A percentile compares a stretch with the other conserved stretches of the same genome.
Conservation (phyloP, 2,888 invertebrate species). For the Caenorhabditis macrosperma region DNA sequence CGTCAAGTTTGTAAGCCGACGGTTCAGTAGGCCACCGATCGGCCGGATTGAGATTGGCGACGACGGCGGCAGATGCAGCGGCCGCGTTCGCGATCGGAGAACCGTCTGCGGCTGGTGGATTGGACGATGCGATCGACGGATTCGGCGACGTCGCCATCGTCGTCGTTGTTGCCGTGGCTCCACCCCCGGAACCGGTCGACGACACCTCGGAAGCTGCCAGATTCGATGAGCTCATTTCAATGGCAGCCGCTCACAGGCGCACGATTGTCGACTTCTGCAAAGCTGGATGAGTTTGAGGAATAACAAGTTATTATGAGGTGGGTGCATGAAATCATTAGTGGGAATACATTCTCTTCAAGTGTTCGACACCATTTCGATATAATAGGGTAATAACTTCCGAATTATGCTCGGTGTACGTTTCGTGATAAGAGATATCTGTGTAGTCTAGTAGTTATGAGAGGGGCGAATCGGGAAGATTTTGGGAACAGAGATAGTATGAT, state of each 20-base stretch:
- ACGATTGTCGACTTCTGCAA: not conserved
- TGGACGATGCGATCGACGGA: not conserved
- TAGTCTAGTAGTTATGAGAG: not conserved
- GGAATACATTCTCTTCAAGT: too few species aligned
- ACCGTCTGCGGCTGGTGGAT: not conserved
- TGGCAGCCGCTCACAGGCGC: not conserved
- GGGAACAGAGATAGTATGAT: not conserved
- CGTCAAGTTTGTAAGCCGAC: slow-evolving; percentile 76
- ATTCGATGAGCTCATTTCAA: slow-evolving; percentile 52
- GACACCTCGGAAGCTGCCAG: slow-evolving; percentile 23
- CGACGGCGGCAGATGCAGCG: slow-evolving; percentile 26
- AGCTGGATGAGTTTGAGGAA: not conserved
- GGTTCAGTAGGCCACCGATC: slow-evolving; percentile 75
- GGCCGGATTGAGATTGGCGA: slow-evolving; percentile 36
- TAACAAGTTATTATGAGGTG: too few species aligned
- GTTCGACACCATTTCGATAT: too few species aligned
- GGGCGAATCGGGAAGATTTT: not conserved
- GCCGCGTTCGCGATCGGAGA: slow-evolving; percentile 41
- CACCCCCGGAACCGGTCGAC: slow-evolving; percentile 2
- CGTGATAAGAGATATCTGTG: too few species aligned
- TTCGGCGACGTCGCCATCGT: not conserved
- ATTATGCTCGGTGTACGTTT: too few species aligned
- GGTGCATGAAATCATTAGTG: too few species aligned
- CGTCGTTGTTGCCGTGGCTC: not conserved
- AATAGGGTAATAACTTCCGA: too few species aligned